A percentile compares a stretch with the other conserved stretches of the same genome.
Conservation (phyloP, 1,140 invertebrate genomes). For the Melitaea cinxia region DNA sequence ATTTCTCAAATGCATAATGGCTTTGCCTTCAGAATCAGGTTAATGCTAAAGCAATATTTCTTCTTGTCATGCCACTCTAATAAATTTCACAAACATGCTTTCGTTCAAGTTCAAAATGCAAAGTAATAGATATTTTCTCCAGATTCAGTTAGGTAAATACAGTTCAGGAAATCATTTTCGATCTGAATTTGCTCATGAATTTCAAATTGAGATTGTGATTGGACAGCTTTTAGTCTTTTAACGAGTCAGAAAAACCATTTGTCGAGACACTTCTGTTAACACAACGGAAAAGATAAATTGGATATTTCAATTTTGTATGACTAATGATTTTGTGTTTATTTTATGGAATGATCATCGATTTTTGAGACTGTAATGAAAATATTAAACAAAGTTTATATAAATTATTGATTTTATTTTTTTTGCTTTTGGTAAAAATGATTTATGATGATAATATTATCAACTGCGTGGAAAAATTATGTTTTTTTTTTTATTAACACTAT, state of each 20-base stretch:
- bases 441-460: no score
- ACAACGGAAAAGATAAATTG: background rate
- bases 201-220: conserved; percentile 7
- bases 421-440: no score
- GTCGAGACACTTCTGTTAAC: background rate
- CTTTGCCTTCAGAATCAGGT: conserved; percentile 15
- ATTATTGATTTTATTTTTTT: no score
- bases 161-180: conserved; percentile 20
- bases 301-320: conserved; percentile 1
- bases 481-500: no score
- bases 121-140: conserved; percentile 11
- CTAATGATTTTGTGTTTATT: background rate
- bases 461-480: no score
- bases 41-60: conserved; percentile 17
- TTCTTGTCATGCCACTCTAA: conserved; percentile 19
- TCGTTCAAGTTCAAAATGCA: conserved; percentile 13
- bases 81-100: conserved; percentile 8
- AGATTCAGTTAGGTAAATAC: no score
- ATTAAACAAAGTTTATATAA: no score
- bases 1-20: conserved; percentile 22
- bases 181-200: conserved; percentile 17
- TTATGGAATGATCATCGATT: background rate
- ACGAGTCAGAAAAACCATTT: conserved; percentile 6
- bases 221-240: conserved; percentile 6
- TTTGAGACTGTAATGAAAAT: background rate